Conservation (phyloP, 2,113 vertebrate species). For the Aptenodytes forsteri region DNA sequence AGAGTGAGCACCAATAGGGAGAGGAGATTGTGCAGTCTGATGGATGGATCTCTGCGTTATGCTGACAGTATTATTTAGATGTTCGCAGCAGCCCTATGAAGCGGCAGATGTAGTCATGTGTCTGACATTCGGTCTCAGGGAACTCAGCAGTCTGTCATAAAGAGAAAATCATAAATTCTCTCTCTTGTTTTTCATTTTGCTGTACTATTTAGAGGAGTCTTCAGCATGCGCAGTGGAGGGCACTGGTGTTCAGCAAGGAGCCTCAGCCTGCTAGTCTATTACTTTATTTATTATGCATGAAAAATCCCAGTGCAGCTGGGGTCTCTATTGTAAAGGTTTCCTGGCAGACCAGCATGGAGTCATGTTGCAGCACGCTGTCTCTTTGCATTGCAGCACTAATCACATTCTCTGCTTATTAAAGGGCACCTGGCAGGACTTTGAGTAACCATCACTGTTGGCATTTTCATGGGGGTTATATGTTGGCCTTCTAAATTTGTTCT, state of each 20-base stretch:
- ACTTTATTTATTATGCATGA: constrained; percentile 71
- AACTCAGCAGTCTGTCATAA: neutral
- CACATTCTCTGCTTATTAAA: constrained; percentile 61
- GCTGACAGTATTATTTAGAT: constrained; percentile 32
- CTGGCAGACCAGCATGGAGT: constrained; percentile 59
- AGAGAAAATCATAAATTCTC: constrained; percentile 11
- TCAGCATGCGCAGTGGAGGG: neutral
- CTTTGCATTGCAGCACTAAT: constrained; percentile 55
- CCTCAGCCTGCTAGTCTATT: neutral
- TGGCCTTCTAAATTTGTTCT: neutral
- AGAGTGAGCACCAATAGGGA: constrained; percentile 26
- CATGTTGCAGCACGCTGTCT: constrained; percentile 55
- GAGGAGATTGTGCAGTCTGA: neutral
- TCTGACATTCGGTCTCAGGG: neutral
- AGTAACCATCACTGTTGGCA: neutral
- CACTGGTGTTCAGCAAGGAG: constrained; percentile 51
- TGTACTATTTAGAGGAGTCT: neutral
- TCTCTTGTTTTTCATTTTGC: neutral
- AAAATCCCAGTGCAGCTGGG: constrained; percentile 26
- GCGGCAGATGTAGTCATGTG: neutral
- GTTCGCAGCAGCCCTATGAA: neutral
- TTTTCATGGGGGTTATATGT: neutral
- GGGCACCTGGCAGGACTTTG: constrained; percentile 58
- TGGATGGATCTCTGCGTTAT: neutral
- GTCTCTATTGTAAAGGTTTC: constrained; percentile 48